These are phyloP conservation scores for Eunapius fragilis DNA, from an alignment of 37 sponge, comb jelly and placozoan species.

Conservation along the genomic window DNA sequence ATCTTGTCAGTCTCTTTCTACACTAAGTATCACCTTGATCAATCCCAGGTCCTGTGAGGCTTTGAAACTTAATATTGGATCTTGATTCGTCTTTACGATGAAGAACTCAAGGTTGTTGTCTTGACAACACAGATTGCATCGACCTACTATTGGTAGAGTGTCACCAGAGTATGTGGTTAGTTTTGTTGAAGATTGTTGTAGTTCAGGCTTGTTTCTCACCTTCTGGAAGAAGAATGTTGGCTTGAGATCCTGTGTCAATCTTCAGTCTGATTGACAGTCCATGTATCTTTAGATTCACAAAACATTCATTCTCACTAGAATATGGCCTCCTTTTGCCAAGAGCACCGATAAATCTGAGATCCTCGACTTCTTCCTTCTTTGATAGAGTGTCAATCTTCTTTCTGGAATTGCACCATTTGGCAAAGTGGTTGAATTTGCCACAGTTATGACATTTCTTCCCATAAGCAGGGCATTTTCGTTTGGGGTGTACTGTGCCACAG, in stretches of 20 bases:
- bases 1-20: background rate
- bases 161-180: background rate
- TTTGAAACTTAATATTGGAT: background rate
- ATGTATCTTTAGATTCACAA: background rate
- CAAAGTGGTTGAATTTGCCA: slow-evolving; percentile 62
- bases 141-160: background rate
- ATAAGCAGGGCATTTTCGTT: slow-evolving; percentile 48
- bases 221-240: background rate
- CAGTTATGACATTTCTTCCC: slow-evolving; percentile 58
- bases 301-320: background rate
- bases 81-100: background rate
- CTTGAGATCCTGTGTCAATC: background rate
- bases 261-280: background rate
- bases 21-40: background rate
- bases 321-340: background rate
- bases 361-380: background rate
- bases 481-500: background rate
- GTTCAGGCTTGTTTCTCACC: background rate
- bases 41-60: background rate
- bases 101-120: background rate
- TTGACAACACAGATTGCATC: background rate
- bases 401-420: slow-evolving; percentile 7
- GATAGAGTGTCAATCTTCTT: background rate
- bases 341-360: background rate
- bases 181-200: background rate